Evolutionary conservation across 2,797 vertebrate genomes (phyloP).

Genomic region (Leptatherina wallacei): DNA sequence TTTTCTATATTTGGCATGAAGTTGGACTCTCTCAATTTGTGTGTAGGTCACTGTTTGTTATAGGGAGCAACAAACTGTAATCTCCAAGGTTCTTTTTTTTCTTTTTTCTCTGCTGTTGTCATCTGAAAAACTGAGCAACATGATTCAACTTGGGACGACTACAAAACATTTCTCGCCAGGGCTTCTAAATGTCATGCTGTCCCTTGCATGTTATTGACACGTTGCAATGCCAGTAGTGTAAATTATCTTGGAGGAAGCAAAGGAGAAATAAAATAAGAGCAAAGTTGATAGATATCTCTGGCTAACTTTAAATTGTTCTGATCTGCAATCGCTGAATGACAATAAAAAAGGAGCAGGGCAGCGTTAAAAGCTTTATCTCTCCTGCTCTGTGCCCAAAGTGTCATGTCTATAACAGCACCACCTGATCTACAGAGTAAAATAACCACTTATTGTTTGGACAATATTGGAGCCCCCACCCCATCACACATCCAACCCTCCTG

Average conservation of each 20-base stretch:
- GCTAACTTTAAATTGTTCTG: conserved; percentile 84
- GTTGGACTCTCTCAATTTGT: conserved; percentile 71
- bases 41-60: conserved; percentile 66
- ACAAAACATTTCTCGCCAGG: conserved; percentile 65
- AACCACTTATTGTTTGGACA: conserved; percentile 88
- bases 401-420: conserved; percentile 83
- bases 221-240: conserved; percentile 51
- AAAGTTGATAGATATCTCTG: conserved; percentile 83
- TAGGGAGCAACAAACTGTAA: conserved; percentile 32
- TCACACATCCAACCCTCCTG: conserved; percentile 50
- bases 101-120: conserved; percentile 7
- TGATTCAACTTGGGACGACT: conserved; percentile 67
- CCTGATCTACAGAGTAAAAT: conserved; percentile 87
- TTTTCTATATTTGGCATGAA: conserved; percentile 88
- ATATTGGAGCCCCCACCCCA: conserved; percentile 77
- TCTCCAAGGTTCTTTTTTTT: conserved; percentile 27
- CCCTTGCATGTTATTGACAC: conserved; percentile 66
- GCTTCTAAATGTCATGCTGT: conserved; percentile 73
- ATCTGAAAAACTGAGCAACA: conserved; percentile 39
- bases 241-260: conserved; percentile 70
- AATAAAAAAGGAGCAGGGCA: conserved; percentile 80
- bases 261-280: conserved; percentile 71
- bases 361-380: conserved; percentile 82
- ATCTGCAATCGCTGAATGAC: conserved; percentile 83
- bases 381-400: conserved; percentile 82